These are phyloP conservation scores for Syrrhaptes paradoxus DNA, from an alignment of 2,113 vertebrate genomes.

Conservation along the genomic window DNA sequence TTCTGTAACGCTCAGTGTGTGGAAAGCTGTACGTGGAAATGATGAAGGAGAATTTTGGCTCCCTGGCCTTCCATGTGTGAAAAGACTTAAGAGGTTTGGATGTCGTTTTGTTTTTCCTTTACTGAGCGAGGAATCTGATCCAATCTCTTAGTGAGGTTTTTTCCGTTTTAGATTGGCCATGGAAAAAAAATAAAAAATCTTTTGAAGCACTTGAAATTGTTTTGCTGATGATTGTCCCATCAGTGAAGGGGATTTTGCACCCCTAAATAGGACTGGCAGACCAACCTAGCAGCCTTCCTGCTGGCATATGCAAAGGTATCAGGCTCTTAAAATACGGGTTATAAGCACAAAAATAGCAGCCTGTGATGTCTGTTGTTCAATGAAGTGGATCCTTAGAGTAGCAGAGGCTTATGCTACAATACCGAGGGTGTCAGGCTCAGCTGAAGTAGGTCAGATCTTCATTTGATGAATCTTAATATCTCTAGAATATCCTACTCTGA, in stretches of 20 bases:
- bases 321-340: not conserved
- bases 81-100: constrained; percentile 48
- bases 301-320: not conserved
- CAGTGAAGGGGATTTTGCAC: not conserved
- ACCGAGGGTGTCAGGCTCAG: not conserved
- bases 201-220: not conserved
- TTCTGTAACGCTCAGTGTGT: not conserved
- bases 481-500: not conserved
- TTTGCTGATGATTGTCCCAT: not conserved
- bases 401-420: not conserved
- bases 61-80: constrained; percentile 27
- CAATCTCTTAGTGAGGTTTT: not conserved
- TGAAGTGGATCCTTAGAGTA: not conserved
- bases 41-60: constrained; percentile 35
- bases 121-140: not conserved
- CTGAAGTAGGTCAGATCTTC: not conserved
- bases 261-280: not conserved
- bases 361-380: not conserved
- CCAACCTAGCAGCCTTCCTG: not conserved
- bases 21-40: constrained; percentile 4
- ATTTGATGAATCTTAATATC: not conserved
- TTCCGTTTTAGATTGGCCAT: not conserved
- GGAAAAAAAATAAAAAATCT: not conserved
- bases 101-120: constrained; percentile 12
- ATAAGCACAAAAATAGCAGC: not conserved